Base-by-base conservation (phyloP, 1,140 invertebrate species). In the Leptinotarsa undecemlineata region DNA sequence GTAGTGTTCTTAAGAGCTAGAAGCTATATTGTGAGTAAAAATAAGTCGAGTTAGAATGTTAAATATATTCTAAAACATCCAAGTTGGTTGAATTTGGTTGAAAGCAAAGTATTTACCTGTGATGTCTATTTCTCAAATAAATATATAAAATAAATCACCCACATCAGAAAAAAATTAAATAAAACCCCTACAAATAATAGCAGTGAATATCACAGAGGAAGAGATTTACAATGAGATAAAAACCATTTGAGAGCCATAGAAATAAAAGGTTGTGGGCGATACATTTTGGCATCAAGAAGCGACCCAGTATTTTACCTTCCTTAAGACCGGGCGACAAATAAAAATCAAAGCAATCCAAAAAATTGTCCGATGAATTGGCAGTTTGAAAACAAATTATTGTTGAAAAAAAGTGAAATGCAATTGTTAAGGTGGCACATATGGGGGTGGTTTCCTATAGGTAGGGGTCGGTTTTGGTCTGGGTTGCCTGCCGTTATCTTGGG, bases 401-500 rank as follows among this genome's bases (percentile, higher is more conserved):
- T 81, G 81, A 77, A 80, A 82, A 77, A 82, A 83, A 5, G 80
- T 82, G 71, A 83, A 83, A 23, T 83, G 80, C 79, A 83, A 80
- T 82, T 83, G 82, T 95, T 96, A 96, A 87, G 95, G 95, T 72
- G 95, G 95, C 76, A 96, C 94, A 85, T 97, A 97, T 19, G 95
- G 95, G 73, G 95, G 95, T 57, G 95, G 95, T 86, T 95, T 95
- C 81, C 95, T 90, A 88, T 96, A 96, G 69, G 92, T 94, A 42
- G 94, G 93, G 23, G 94, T 94, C 42, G 93, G 92, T 81, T 93
- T 94, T 48, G 93, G 92, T 74, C 92, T 86, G 2, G 94, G 92
- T 51, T 94, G 93, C 42, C 93, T 72, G 81, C 81, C 82, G 83
- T 81, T 88, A 83, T 78, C 88, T 84, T 77, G 87, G 84, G 74